A percentile compares a stretch with the other conserved stretches of the same genome.
These are phyloP conservation scores for Trichopria drosophilae DNA, from an alignment of 2,888 invertebrate genomes.

Conservation along the genomic window DNA sequence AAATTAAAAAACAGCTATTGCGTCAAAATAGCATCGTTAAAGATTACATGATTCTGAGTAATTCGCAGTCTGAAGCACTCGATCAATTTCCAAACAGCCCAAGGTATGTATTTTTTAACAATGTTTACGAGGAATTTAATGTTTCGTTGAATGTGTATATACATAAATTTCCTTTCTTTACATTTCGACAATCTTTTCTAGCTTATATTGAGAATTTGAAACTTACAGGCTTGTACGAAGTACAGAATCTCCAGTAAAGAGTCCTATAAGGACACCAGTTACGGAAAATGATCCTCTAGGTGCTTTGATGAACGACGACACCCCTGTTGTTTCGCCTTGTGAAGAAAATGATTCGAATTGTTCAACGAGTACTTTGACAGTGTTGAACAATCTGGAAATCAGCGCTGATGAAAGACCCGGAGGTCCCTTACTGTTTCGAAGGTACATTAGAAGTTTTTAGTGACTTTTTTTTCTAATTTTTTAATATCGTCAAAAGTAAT, in stretches of 20 bases:
- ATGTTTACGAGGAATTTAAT: neutral
- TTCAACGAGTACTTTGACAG: constrained; percentile 56
- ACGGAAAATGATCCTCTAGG: constrained; percentile 91
- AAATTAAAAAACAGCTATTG: constrained; percentile 50
- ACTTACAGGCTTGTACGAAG: constrained; percentile 46
- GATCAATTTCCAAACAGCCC: constrained; percentile 47
- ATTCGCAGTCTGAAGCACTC: constrained; percentile 47
- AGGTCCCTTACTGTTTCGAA: constrained; percentile 55
- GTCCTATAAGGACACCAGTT: constrained; percentile 73
- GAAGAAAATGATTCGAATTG: constrained; percentile 57
- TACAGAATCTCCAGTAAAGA: constrained; percentile 54
- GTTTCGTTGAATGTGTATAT: neutral
- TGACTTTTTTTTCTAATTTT: constrained; percentile 34
- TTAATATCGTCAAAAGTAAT: neutral
- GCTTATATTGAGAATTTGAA: too few species aligned
- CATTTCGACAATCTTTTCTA: too few species aligned
- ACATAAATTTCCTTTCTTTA: neutral
- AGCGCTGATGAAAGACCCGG: constrained; percentile 51
- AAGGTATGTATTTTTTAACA: constrained; percentile 40
- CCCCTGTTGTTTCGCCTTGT: constrained; percentile 55
- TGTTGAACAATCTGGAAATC: constrained; percentile 51
- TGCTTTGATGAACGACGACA: constrained; percentile 65
- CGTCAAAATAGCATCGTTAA: constrained; percentile 56
- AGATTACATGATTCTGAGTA: constrained; percentile 45
- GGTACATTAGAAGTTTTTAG: constrained; percentile 42